Percentiles rank a stretch among this genome's conserved stretches.
Evolutionary conservation across 1,140 invertebrate genomes (phyloP).

Genomic region (Drosophila punjabiensis): DNA sequence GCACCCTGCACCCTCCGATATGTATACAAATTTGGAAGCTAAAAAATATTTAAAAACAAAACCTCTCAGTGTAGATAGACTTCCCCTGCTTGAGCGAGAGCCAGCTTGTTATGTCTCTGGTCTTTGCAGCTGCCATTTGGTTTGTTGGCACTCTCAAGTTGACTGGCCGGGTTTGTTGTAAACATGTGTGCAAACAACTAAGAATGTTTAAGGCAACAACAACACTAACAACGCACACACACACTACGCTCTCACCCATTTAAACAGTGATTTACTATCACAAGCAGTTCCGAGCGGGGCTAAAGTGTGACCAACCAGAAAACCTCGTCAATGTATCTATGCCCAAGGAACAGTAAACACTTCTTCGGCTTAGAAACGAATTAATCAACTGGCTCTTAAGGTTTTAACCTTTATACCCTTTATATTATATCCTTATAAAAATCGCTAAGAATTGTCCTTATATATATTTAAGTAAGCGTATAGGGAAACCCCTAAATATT

Average conservation of each 20-base stretch:
- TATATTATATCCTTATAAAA: background rate
- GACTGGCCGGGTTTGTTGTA: slow-evolving; percentile 79
- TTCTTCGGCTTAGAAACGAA: slow-evolving; percentile 1
- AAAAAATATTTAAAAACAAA: background rate
- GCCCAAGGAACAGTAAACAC: background rate
- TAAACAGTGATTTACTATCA: slow-evolving; percentile 63
- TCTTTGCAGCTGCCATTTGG: slow-evolving; percentile 69
- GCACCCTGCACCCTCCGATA: background rate
- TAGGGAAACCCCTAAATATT: too few relatives aligned
- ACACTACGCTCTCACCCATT: slow-evolving; percentile 32
- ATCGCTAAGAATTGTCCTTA: background rate
- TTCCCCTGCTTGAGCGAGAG: slow-evolving; percentile 1
- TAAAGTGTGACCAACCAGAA: slow-evolving; percentile 32
- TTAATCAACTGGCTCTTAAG: slow-evolving; percentile 7
- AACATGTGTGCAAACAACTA: slow-evolving; percentile 79
- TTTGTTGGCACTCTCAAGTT: slow-evolving; percentile 70
- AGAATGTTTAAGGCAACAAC: slow-evolving; percentile 51
- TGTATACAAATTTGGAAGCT: background rate
- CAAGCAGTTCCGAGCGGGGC: background rate
- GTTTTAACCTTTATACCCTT: background rate
- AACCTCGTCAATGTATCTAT: slow-evolving; percentile 24
- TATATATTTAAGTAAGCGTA: too few relatives aligned
- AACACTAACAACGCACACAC: slow-evolving; percentile 9
- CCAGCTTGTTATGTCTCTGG: slow-evolving; percentile 39
- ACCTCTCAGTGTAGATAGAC: background rate